Base-by-base conservation (phyloP, 2,113 vertebrate genomes). In the Corynorhinus townsendii region DNA sequence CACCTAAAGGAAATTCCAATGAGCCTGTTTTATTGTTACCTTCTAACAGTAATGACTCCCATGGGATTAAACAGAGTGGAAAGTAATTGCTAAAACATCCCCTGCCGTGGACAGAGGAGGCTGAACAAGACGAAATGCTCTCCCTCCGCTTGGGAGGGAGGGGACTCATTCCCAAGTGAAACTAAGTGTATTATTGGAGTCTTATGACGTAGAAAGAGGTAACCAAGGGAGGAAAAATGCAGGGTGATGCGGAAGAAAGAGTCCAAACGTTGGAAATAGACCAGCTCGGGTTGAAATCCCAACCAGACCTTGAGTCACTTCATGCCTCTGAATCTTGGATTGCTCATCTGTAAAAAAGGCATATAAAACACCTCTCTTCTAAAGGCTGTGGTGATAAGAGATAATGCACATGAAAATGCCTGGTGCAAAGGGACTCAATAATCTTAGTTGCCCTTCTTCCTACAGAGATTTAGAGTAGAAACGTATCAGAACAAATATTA, bases 61-160 rank as follows among this genome's bases (percentile, higher is more conserved):
- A 38, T 54, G 96, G 97, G 97, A 98, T 90, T 96, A 93, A 94
- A 95, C 95, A 62, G 92, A 95, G 93, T 97, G 96, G 68, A 89
- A 96, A 96, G 95, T 98, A 98, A 98, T 98, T 98, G 98, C 98
- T 97, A 77, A 98, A 98, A 98, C 97, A 98, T 98, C 97, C 97
- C 93, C 97, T 95, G 96, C 97, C 59, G 75, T 91, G 79, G 91
- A 85, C 96, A 96, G 87, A 98, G 97, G 91, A 88, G 47, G 22
- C 72, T 93, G 93, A 81, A 90, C 82, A 90, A 95, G 97, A 96
- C 49, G 35, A 62, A 92, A 89, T 75, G 90, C 93, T 93, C 82
- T 92, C 69, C 83, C 95, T 97, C 95, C 77, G 79, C 30, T 79
- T 12, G 47, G 62, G n/a, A 82, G 81, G 81, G 86, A 90, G 35